Evolutionary conservation across 2,797 vertebrate genomes (phyloP), one percentile per base, ranked within the genome.

Genomic region (Cuculus canorus): DNA sequence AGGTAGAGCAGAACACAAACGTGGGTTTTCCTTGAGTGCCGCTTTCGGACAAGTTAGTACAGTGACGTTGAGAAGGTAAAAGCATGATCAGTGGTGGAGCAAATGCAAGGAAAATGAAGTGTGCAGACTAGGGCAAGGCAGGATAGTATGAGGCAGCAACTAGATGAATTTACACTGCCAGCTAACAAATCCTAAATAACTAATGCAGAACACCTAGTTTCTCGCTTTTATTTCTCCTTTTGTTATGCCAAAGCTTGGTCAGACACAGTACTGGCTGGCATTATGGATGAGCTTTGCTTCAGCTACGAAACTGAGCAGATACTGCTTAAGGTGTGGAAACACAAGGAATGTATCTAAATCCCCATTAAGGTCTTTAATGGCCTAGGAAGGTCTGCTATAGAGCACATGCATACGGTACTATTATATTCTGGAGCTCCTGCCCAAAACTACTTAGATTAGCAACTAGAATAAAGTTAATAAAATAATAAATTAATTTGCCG

Each of bases 341-440:
- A 72, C 11, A 10, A 13, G 14, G 5, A 81, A 60, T 27, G 24
- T 3, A 37, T 35, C n/a, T 7, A 69, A 54, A 77, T 7, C n/a
- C 45, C 30, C 27, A 8, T 4, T 17, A 19, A 37, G 28, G 11
- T 16, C 54, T 69, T 64, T 5, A 37, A 35, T 2, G 3, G 19
- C 3, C 11, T 3, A 73, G 27, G 17, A 7, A 53, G 18, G 11
- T 6, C 79, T 30, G 39, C 78, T 54, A 10, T 1, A 27, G 11
- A 69, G 10, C 30, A 47, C 15, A 1, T 1, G 12, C 13, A 52
- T 3, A 21, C 0, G 32, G 9, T 1, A 5, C 11, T 48, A 1
- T 21, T 76, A 65, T 21, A 1, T 21, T 76, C 65, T 17, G 14
- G 32, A 43, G 43, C 25, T 79, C 32, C 71, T 66, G 23, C 39